Base-by-base conservation (phyloP, 2,888 invertebrate genomes). In the Azorinus chamasolen region DNA sequence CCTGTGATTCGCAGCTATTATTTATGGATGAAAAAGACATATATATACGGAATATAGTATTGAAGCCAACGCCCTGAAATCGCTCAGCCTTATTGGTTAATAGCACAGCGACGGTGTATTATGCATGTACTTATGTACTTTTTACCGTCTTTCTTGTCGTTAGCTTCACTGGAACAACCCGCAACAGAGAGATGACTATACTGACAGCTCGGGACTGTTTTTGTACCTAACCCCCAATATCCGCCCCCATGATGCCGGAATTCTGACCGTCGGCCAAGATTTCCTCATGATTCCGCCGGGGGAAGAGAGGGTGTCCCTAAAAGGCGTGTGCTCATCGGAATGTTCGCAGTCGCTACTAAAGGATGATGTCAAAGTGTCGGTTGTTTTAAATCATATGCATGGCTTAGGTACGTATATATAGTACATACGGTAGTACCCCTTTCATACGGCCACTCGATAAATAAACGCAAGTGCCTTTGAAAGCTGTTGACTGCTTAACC, bases 141-240 rank as follows among this genome's bases (percentile, higher is more conserved):
- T 10, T 32, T 32, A 4, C 32, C 10, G n/a, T n/a, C n/a, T 32
- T 32, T 6, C 32, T 61, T 55, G 18, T 46, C 45, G 70, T n/a
- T 51, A 88, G 87, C 64, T 78, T 45, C 87, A 87, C 48, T 88
- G 87, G 87, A 86, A 86, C 51, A 88, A 88, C 64, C 84, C 84
- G 2, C 54, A 78, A 20, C 45, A 69, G 22, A 68, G 77, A 1
- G 25, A 32, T 0, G 83, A 85, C 64, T 84, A 80, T 24, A 66
- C 68, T 2, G 87, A 87, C 71, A 78, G 83, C 32, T 88, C 87
- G 0, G 88, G 88, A 0, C 63, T 87, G 61, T 77, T 58, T 1
- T 46, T 88, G 8, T 82, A 79, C 55, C 83, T 83, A 37, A 88
- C 86, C 0, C 51, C 77, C 0, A 84, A 79, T 12, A 65, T 79